These are phyloP conservation scores for Aromia moschata DNA, from an alignment of 2,888 invertebrate species.

Conservation along the genomic window DNA sequence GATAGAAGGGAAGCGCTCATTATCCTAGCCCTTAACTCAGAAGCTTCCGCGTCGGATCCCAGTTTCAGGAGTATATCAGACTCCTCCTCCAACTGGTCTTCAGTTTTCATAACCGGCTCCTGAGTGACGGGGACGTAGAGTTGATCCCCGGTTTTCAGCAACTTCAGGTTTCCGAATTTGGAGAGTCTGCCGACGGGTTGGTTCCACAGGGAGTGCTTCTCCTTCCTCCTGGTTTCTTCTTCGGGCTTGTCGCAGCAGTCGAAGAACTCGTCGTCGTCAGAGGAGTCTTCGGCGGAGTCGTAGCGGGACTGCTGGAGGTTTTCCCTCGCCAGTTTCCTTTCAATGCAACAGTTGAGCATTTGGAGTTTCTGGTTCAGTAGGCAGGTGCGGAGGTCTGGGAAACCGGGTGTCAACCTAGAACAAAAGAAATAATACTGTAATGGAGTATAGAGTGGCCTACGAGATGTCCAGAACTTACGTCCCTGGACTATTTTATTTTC, in stretches of 20 bases:
- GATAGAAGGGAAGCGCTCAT: constrained; percentile 95
- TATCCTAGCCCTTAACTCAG: constrained; percentile 87
- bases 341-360: constrained; percentile 83
- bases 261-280: constrained; percentile 79
- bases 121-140: constrained; percentile 86
- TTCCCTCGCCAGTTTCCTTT: constrained; percentile 68
- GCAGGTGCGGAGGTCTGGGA: constrained; percentile 89
- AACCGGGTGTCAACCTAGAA: constrained; percentile 79
- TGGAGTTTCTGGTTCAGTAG: constrained; percentile 93
- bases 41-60: constrained; percentile 84
- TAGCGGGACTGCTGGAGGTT: constrained; percentile 58
- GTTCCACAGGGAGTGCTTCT: constrained; percentile 67
- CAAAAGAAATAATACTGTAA: constrained; percentile 43
- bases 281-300: constrained; percentile 60
- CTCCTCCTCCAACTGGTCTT: constrained; percentile 95
- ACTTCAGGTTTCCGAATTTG: constrained; percentile 72
- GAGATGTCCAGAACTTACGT: too few species aligned
- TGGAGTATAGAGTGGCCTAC: too few species aligned
- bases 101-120: constrained; percentile 96
- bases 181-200: constrained; percentile 69
- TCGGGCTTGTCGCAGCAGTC: constrained; percentile 71
- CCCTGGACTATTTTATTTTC: too few species aligned
- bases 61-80: constrained; percentile 86
- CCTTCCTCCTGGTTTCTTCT: constrained; percentile 56
- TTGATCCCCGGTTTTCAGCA: constrained; percentile 75